phyloP scores from a whole-genome alignment of 2,888 invertebrate genomes.

The Mayetiola destructor region DNA sequence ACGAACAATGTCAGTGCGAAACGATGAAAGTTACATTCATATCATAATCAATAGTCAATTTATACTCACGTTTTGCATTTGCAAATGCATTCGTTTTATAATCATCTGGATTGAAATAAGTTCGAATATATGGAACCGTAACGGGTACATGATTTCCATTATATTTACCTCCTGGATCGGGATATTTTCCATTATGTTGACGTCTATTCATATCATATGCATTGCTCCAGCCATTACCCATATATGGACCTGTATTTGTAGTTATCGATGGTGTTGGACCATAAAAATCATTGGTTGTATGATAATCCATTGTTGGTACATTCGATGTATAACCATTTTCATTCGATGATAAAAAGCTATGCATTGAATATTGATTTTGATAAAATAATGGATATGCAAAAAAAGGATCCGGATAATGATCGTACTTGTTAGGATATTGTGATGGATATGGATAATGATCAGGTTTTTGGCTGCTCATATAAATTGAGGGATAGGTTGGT shows the following conservation, averaged over 20 bases:
- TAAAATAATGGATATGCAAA: slow-evolving; percentile 34
- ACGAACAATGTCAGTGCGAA: not conserved
- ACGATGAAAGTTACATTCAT: not conserved
- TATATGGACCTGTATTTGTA: slow-evolving; percentile 17
- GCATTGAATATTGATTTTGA: slow-evolving; percentile 32
- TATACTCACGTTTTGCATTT: slow-evolving; percentile 15
- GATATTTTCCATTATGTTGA: slow-evolving; percentile 3
- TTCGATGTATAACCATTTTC: slow-evolving; percentile 32
- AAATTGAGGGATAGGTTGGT: slow-evolving; percentile 17
- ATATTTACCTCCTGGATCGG: slow-evolving; percentile 21
- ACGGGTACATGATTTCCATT: slow-evolving; percentile 21
- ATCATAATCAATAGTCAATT: not conserved
- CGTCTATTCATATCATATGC: not conserved
- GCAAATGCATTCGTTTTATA: slow-evolving; percentile 24
- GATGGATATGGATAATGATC: not conserved
- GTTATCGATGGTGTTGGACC: slow-evolving; percentile 21
- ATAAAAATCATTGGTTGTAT: slow-evolving; percentile 21
- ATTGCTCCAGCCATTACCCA: not conserved
- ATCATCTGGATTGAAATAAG: slow-evolving; percentile 34
- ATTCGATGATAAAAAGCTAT: slow-evolving; percentile 26
- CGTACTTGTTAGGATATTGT: slow-evolving; percentile 26
- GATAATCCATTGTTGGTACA: slow-evolving; percentile 26
- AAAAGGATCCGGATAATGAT: slow-evolving; percentile 32
- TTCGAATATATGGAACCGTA: slow-evolving; percentile 31
- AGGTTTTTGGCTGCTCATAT: not conserved